Percentiles rank a stretch among this genome's conserved stretches.
phyloP scores from a whole-genome alignment of 2,797 vertebrate genomes.

The Pachyuromys duprasi region DNA sequence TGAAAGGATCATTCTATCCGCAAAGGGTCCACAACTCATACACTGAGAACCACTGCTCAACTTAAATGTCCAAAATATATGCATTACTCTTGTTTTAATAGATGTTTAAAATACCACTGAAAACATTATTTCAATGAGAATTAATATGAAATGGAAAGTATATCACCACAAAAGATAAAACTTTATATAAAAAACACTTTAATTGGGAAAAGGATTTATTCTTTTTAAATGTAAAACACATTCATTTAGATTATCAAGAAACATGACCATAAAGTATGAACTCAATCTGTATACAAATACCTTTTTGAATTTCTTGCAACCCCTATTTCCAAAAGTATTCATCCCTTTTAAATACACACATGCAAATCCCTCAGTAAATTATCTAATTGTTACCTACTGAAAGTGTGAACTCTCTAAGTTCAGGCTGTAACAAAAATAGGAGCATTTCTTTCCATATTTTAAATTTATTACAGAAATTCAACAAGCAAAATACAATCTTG shows the following conservation, averaged over 20 bases:
- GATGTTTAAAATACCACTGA: conserved; percentile 5
- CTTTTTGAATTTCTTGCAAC: conserved; percentile 23
- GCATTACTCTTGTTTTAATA: conserved; percentile 23
- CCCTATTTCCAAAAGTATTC: conserved; percentile 12
- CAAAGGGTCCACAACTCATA: background rate
- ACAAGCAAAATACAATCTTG: conserved; percentile 58
- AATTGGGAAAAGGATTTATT: conserved; percentile 52
- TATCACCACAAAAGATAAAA: conserved; percentile 37
- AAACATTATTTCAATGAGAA: conserved; percentile 16
- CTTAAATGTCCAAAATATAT: conserved; percentile 31
- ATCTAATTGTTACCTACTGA: conserved; percentile 12
- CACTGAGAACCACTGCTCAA: background rate
- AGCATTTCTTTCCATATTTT: background rate
- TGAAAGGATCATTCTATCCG: background rate
- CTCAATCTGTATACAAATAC: conserved; percentile 3
- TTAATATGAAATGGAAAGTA: conserved; percentile 22
- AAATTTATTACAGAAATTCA: conserved; percentile 69
- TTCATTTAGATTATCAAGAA: conserved; percentile 55
- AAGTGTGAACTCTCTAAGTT: conserved; percentile 32
- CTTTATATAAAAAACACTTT: background rate
- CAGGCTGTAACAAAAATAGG: background rate
- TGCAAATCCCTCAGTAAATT: background rate
- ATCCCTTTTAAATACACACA: background rate
- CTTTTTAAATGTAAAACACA: conserved; percentile 28
- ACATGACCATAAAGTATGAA: conserved; percentile 37